phyloP scores from a whole-genome alignment of 1,140 invertebrate species.

The Zaprionus ghesquierei region DNA sequence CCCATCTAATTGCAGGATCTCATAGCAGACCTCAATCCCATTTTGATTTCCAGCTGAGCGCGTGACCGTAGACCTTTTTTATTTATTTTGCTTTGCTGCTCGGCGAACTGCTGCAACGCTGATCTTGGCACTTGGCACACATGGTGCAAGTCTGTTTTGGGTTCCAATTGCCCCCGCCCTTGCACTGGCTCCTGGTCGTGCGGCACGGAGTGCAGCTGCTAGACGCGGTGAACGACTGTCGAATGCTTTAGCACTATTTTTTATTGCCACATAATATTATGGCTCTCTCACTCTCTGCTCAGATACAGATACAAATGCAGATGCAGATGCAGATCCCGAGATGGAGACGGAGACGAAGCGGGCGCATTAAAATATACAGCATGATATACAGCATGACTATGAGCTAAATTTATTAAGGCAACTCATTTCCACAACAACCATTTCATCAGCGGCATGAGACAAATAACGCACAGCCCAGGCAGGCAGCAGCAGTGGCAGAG shows the following conservation, averaged over 20 bases:
- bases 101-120: conserved; percentile 5
- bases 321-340: background rate
- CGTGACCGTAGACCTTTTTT: conserved; percentile 74
- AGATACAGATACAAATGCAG: background rate
- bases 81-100: background rate
- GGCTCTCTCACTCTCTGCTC: background rate
- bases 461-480: conserved; percentile 47
- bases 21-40: background rate
- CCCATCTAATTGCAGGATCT: background rate
- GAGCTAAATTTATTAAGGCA: conserved; percentile 77
- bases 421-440: conserved; percentile 64
- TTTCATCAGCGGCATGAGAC: conserved; percentile 51
- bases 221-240: conserved; percentile 48
- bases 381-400: conserved; percentile 40
- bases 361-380: conserved; percentile 19
- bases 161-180: conserved; percentile 38
- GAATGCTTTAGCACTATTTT: conserved; percentile 81
- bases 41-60: conserved; percentile 57
- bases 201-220: conserved; percentile 43
- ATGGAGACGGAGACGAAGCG: background rate
- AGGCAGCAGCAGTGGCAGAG: background rate
- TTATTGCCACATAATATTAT: conserved; percentile 72
- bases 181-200: background rate
- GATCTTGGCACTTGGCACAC: conserved; percentile 72
- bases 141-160: conserved; percentile 76